Evolutionary conservation across 2,888 invertebrate species (phyloP), one percentile per base, ranked within the genome.

Genomic region (Thecocarcelia acutangulata): DNA sequence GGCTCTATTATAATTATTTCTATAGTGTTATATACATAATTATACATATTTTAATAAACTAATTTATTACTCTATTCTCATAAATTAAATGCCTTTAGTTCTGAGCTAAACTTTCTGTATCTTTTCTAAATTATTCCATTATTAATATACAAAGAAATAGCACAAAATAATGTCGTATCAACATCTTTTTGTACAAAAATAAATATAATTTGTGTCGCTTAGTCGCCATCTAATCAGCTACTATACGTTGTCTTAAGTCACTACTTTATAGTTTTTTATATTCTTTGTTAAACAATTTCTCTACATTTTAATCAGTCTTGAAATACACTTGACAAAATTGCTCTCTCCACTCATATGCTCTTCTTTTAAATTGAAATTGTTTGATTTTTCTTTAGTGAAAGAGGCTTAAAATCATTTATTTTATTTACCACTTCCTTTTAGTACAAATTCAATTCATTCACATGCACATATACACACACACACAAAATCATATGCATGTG

Each of bases 371-470:
- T 33, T 33, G 9, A 33, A 33, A 33, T 8, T 40, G 17, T 19
- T 46, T 21, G 13, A 15, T 61, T 73, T 42, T 72, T 50, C 40
- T 24, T 13, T 33, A n/a, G n/a, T n/a, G n/a, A n/a, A n/a, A n/a
- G n/a, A n/a, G 15, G 17, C n/a, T 24, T 15, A 12, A 17, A 48
- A 50, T 24, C 2, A 46, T 15, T 61, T 73, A 58, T 56, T 63
- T 8, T 17, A 37, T 21, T 40, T 56, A 76, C 54, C 76, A 69
- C 61, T 77, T 77, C 77, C 77, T 77, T 77, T 63, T 77, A 69
- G 63, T 63, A 77, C 70, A 77, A 77, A 70, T 69, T 61, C 77
- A 63, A 42, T 77, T 77, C 77, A 77, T 77, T 77, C 77, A 77
- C 68, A 61, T 76, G 52, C 37, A 61, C 46, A 50, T 37, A 33